Base-by-base conservation (phyloP, 2,797 vertebrate species). In the Phrynocephalus guinanensis region DNA sequence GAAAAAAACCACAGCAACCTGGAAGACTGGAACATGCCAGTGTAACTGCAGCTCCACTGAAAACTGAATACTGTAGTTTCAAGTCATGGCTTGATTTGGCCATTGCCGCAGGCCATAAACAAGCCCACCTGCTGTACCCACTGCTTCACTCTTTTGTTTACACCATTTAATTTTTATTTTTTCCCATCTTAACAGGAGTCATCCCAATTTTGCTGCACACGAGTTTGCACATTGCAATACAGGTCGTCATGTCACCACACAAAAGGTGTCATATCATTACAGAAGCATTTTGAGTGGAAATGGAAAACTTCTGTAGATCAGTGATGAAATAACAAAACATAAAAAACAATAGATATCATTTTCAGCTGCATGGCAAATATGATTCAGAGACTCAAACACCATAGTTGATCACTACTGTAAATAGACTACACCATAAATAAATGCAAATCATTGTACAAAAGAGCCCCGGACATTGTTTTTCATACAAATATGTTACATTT, bases 391-490 rank as follows among this genome's bases (percentile, higher is more conserved):
- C 96, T 95, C 93, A 96, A 85, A 97, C 96, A 97, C 95, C 30
- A 90, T 95, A 94, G 96, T 93, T 92, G 95, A 93, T 94, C 96
- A 97, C 95, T 82, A 96, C 95, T 91, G 89, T 96, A 95, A 96
- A 95, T 95, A 96, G 94, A 97, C 96, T 94, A 95, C 96, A 97
- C 96, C 96, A 97, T 97, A 97, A 97, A 97, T 97, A 96, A 96
- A 94, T 94, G 94, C 92, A 94, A 96, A 96, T 93, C 91, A 92
- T 96, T 96, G 94, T 97, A 97, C 96, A 97, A 97, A 97, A 97
- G 95, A 94, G 91, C 92, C 95, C 95, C 92, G 95, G 94, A 85
- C 95, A 95, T 95, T 92, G 38, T 97, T 95, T 3, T 97, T 96
- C 95, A 95, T 97, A 97, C 95, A 97, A 97, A 97, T 97, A 97